A percentile compares a stretch with the other conserved stretches of the same genome.
Conservation (phyloP, 2,113 vertebrate genomes). For the Sterrhoptilus dennistouni region DNA sequence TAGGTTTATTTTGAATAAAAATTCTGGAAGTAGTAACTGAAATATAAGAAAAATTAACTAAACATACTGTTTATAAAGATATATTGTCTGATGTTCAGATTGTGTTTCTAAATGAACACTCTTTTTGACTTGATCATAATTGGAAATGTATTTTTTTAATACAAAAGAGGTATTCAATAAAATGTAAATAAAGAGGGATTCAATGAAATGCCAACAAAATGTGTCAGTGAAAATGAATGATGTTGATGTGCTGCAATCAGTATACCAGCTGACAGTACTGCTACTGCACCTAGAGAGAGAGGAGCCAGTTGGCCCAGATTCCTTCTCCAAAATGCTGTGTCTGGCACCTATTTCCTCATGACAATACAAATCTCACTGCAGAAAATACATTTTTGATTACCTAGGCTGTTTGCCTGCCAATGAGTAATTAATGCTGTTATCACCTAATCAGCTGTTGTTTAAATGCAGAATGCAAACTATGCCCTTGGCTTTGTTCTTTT, state of each 20-base stretch:
- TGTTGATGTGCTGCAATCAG: background rate
- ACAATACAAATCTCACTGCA: background rate
- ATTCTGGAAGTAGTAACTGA: background rate
- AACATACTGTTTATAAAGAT: background rate
- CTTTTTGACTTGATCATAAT: background rate
- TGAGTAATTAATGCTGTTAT: slow-evolving; percentile 47
- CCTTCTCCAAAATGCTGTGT: background rate
- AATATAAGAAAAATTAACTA: background rate
- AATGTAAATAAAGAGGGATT: background rate
- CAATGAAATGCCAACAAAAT: background rate
- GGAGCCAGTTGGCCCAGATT: background rate
- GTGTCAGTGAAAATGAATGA: background rate
- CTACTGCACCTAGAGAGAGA: background rate
- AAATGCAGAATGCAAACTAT: slow-evolving; percentile 27
- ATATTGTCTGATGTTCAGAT: background rate
- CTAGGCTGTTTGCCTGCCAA: background rate
- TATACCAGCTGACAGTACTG: background rate
- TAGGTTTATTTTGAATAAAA: background rate
- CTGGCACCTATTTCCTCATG: background rate
- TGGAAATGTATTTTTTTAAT: background rate
- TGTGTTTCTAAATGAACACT: background rate
- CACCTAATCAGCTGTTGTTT: slow-evolving; percentile 22
- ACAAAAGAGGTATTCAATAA: background rate
- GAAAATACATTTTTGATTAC: slow-evolving; percentile 38
- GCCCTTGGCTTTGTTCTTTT: slow-evolving; percentile 12